Conservation (phyloP, 2,797 vertebrate genomes). For the Gobio occitaniae region DNA sequence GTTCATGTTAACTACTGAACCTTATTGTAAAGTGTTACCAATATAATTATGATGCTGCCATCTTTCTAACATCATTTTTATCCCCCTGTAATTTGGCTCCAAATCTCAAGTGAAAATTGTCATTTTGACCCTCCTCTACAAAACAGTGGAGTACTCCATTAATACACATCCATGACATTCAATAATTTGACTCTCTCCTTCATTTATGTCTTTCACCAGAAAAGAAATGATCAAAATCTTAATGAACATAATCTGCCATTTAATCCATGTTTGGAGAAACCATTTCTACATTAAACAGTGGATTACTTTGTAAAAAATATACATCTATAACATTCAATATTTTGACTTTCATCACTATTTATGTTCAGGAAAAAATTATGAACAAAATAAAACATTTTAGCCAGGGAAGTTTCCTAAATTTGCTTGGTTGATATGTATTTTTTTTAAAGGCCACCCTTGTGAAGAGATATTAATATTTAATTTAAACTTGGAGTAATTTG, state of each 20-base stretch:
- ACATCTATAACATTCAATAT: not conserved
- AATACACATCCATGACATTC: too few relatives aligned
- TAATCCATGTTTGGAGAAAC: not conserved
- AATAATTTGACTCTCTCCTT: too few relatives aligned
- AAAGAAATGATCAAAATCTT: not conserved
- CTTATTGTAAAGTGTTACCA: too few relatives aligned
- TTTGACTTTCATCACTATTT: not conserved
- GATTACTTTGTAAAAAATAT: not conserved
- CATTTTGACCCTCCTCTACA: not conserved
- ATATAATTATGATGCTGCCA: too few relatives aligned
- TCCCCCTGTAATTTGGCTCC: too few relatives aligned
- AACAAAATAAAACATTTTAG: not conserved
- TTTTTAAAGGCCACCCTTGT: not conserved
- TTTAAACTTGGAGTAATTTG: not conserved
- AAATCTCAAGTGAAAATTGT: too few relatives aligned
- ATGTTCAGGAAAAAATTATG: not conserved
- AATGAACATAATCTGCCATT: not conserved
- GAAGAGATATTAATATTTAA: not conserved
- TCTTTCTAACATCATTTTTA: too few relatives aligned
- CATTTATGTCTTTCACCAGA: not conserved
- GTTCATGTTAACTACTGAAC: too few relatives aligned
- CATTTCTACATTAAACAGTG: not conserved
- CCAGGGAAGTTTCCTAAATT: not conserved
- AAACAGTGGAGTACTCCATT: not conserved
- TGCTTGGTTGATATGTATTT: not conserved